These are phyloP conservation scores for Athripsodes cinereus DNA, from an alignment of 2,888 invertebrate genomes.

Conservation along the genomic window DNA sequence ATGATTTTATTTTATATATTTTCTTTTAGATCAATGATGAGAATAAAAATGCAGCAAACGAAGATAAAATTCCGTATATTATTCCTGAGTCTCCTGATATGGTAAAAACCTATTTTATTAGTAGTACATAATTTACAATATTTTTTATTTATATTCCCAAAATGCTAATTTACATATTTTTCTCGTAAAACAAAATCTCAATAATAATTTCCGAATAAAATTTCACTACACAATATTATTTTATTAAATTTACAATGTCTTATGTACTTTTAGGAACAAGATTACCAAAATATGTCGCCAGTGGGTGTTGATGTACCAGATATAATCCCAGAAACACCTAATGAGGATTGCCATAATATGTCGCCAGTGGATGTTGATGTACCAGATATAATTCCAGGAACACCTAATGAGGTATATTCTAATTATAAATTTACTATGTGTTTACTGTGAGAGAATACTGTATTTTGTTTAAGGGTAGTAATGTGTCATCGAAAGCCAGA, in stretches of 20 bases:
- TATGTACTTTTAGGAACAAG: background rate
- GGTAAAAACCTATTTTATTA: background rate
- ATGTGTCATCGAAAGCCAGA: too few species aligned
- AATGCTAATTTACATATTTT: background rate
- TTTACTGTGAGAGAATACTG: too few species aligned
- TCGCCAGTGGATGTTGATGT: too few species aligned
- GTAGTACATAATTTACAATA: background rate
- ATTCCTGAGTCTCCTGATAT: background rate
- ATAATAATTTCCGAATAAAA: background rate
- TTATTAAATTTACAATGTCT: background rate
- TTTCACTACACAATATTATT: background rate
- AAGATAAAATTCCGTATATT: background rate
- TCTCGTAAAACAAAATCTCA: background rate
- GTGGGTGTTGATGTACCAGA: too few species aligned
- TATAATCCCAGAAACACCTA: too few species aligned
- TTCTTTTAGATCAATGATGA: background rate
- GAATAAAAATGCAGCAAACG: background rate
- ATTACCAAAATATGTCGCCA: background rate
- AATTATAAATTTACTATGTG: too few species aligned
- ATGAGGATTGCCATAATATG: background rate
- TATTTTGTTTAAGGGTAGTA: too few species aligned
- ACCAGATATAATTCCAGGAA: background rate
- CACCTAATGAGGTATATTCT: background rate
- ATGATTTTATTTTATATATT: background rate
- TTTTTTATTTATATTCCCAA: background rate